Evolutionary conservation across 2,113 vertebrate species (phyloP), one percentile per base, ranked within the genome.

Genomic region (Onychostruthus taczanowskii): DNA sequence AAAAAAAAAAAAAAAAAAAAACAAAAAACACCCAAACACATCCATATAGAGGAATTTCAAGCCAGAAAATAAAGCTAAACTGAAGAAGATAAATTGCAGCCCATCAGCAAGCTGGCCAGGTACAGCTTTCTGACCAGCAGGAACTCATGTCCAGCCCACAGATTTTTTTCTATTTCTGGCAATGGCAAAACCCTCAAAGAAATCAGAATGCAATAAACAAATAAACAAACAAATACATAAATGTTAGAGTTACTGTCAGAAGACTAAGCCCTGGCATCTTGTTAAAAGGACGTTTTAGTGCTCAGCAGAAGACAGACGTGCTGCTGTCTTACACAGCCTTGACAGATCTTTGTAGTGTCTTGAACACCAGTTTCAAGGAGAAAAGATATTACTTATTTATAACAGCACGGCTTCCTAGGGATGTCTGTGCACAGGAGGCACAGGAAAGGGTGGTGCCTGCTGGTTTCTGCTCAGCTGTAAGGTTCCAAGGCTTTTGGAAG

Each of bases 51-150:
- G 68, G 91, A 95, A 96, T 93, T 81, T 63, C 24, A 78, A 50
- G 58, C 72, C 67, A 95, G 52, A 66, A 96, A 95, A 96, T 84
- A 63, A 96, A 91, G 83, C 37, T 92, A 77, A 97, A 89, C 89
- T 81, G 92, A 91, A 91, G 66, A 85, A 96, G 82, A 90, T 70
- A 94, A 96, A 97, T 97, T 95, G 79, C 47, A 96, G 16, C 33
- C 53, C 66, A 90, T 74, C 87, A 89, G 53, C 62, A 95, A 87
- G 87, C n/a, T 78, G 91, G 37, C 73, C 66, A 96, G 59, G 55
- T 75, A 9, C 59, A 87, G 43, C 30, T 83, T 67, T 66, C 44
- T 43, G 39, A 30, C 35, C 70, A 87, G 67, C 39, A 85, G 67
- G 43, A 87, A 30, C 27, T 76, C 50, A 23, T 28, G 39, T 23